Evolutionary conservation across 2,888 invertebrate genomes (phyloP), one percentile per base, ranked within the genome.

Genomic region (Diploptera punctata): DNA sequence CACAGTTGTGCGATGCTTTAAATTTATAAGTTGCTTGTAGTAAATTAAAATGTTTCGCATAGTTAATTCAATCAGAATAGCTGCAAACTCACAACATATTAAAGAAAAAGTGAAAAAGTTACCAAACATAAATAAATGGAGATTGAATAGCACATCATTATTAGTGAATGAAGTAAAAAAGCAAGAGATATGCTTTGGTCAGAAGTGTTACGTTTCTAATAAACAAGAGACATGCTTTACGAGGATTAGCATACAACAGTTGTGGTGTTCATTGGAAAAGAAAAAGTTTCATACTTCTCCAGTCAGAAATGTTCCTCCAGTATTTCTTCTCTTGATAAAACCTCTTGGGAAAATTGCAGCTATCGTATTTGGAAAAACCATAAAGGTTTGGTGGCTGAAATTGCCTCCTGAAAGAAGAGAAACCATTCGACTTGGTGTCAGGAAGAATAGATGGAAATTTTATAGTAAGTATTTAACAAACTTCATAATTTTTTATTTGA

Each of bases 351-450:
- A 67, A 29, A 5, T 71, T 1, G 31, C 26, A 38, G 67, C 71
- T 3, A 54, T 71, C 18, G 16, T 67, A 19, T 71, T 71, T 67
- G 71, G 71, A 52, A 49, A 67, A 26, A 67, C 67, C 3, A 7
- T 71, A 1, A 52, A 67, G 38, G 52, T 67, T n/a, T 71, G 71
- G 71, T 71, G 71, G 71, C n/a, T 33, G 10, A 2, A 33, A 9
- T 57, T 71, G 33, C 71, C 67, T 3, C 71, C 71, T 3, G 38
- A 71, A 19, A 49, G 43, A 38, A 71, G 67, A 29, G 38, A 71
- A 52, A 49, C 18, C 3, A 24, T 67, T 3, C 19, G 65, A 10
- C 26, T 54, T 13, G 52, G 33, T 26, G 16, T 71, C 21, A 19
- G 38, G 33, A 52, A 33, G 38, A 29, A 52, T 19, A 54, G 52